A percentile compares a stretch with the other conserved stretches of the same genome.
These are phyloP conservation scores for Oegoconia quadripuncta DNA, from an alignment of 2,888 invertebrate genomes.

Conservation along the genomic window DNA sequence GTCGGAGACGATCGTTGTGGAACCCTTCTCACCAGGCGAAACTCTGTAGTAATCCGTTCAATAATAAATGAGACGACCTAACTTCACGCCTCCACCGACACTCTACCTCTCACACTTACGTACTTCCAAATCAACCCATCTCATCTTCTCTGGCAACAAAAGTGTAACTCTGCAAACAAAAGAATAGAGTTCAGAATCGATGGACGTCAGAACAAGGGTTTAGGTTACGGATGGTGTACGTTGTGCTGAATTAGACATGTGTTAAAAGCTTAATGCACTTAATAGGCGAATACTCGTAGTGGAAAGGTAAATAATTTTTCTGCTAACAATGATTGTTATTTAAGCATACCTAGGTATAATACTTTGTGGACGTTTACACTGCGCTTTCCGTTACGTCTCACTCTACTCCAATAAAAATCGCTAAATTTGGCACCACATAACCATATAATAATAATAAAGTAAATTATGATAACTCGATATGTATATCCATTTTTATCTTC, in stretches of 20 bases:
- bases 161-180: conserved; percentile 26
- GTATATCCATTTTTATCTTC: too few species aligned
- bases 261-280: conserved; percentile 73
- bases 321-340: conserved; percentile 24
- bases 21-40: conserved; percentile 26
- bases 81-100: conserved; percentile 68
- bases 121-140: conserved; percentile 51
- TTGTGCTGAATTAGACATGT: conserved; percentile 68
- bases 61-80: conserved; percentile 76
- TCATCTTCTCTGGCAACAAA: conserved; percentile 24
- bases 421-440: too few species aligned
- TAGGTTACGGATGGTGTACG: conserved; percentile 29
- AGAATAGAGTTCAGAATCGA: conserved; percentile 22
- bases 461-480: too few species aligned
- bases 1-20: conserved; percentile 21
- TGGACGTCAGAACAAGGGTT: conserved; percentile 23
- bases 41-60: conserved; percentile 58
- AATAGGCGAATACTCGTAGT: conserved; percentile 51
- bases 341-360: too few species aligned
- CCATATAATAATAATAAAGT: too few species aligned
- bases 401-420: too few species aligned
- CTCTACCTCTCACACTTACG: conserved; percentile 52
- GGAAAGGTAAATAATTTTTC: conserved; percentile 34
- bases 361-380: too few species aligned
- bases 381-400: too few species aligned